Evolutionary conservation across 2,888 invertebrate genomes (phyloP).

Genomic region (Cordilura impudica): DNA sequence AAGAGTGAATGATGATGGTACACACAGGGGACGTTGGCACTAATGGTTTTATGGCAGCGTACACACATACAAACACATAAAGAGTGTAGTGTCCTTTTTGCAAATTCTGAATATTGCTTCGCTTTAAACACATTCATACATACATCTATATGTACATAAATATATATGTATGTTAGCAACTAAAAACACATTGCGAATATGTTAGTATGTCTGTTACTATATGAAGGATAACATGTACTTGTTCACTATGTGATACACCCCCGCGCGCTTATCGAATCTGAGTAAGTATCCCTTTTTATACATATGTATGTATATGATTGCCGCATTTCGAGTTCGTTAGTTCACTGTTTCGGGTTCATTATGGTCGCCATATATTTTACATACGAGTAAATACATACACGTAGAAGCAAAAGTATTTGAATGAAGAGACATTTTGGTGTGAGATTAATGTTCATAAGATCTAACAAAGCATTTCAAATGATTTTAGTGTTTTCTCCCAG

Average conservation of each 20-base stretch:
- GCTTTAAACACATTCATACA: constrained; percentile 16
- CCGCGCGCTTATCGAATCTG: constrained; percentile 39
- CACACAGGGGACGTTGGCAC: constrained; percentile 61
- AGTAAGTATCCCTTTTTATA: constrained; percentile 50
- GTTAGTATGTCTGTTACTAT: constrained; percentile 29
- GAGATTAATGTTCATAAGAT: constrained; percentile 37
- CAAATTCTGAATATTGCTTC: constrained; percentile 54
- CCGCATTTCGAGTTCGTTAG: constrained; percentile 57
- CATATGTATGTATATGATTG: constrained; percentile 35
- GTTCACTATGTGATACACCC: constrained; percentile 28
- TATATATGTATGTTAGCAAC: background rate
- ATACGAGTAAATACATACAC: constrained; percentile 2
- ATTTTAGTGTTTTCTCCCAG: background rate
- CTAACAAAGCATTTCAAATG: constrained; percentile 28
- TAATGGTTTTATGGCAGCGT: constrained; percentile 58
- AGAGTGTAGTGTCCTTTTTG: constrained; percentile 61
- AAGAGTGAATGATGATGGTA: constrained; percentile 56
- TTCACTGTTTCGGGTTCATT: constrained; percentile 55
- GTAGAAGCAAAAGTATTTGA: constrained; percentile 1
- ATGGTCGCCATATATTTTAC: constrained; percentile 51
- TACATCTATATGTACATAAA: background rate
- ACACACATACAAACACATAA: constrained; percentile 28
- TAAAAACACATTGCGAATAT: background rate
- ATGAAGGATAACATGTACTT: constrained; percentile 39
- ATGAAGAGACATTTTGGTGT: constrained; percentile 41